Evolutionary conservation across 1,140 invertebrate genomes (phyloP).

Genomic region (Chironomus striatipennis): DNA sequence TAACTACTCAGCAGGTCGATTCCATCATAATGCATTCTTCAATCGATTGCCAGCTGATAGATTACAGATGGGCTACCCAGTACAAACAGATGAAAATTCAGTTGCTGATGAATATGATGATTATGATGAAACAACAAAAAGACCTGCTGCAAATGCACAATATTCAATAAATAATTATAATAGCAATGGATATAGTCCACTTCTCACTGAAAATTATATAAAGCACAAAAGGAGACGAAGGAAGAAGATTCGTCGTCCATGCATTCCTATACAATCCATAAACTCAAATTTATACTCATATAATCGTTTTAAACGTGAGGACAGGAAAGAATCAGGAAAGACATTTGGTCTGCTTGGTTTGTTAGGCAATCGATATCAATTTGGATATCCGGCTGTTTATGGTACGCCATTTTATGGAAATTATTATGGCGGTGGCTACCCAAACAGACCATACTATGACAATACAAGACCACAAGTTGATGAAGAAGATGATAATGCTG

Average conservation of each 20-base stretch:
- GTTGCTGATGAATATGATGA: background rate
- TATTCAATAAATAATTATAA: background rate
- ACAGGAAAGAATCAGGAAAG: background rate
- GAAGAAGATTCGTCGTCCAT: background rate
- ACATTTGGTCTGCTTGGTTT: background rate
- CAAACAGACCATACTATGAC: background rate
- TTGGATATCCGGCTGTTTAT: background rate
- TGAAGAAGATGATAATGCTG: background rate
- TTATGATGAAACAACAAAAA: background rate
- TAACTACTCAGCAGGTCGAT: background rate
- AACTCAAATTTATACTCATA: background rate
- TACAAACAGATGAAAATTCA: background rate
- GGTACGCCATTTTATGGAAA: background rate
- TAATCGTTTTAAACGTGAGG: background rate
- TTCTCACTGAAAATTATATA: background rate
- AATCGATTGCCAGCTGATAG: background rate
- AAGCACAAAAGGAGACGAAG: background rate
- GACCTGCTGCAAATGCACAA: background rate
- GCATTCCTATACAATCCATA: constrained; percentile 9
- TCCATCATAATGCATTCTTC: background rate
- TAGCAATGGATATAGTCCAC: background rate
- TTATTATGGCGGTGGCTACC: background rate
- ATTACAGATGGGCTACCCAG: too few species aligned
- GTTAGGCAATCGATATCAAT: background rate
- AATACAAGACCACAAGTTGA: background rate